Conservation (phyloP, 2,113 vertebrate species). For the Nettapus auritus region DNA sequence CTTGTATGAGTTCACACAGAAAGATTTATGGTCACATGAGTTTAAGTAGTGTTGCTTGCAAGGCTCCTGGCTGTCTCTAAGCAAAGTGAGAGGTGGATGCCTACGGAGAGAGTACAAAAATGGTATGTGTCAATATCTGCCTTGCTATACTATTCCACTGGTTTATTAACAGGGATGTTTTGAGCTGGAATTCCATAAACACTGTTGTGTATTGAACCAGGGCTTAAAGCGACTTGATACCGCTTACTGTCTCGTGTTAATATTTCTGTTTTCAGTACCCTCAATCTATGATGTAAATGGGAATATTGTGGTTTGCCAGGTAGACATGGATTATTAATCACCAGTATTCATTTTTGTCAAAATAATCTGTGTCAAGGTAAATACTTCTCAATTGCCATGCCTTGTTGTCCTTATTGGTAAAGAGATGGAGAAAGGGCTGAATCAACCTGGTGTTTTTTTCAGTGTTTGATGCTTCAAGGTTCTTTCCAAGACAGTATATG, state of each 20-base stretch:
- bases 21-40: background rate
- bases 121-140: background rate
- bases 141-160: background rate
- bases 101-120: background rate
- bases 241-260: background rate
- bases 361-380: background rate
- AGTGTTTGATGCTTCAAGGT: background rate
- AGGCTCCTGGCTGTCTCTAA: background rate
- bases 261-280: background rate
- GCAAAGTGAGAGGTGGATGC: conserved; percentile 17
- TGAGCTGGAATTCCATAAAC: background rate
- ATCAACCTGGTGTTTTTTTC: background rate
- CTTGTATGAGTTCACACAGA: conserved; percentile 1
- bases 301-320: background rate
- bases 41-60: background rate
- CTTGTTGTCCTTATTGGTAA: background rate
- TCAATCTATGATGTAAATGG: background rate
- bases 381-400: background rate
- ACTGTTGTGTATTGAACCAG: background rate
- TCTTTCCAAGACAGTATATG: background rate
- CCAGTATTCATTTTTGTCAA: background rate
- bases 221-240: background rate
- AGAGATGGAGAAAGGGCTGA: background rate
- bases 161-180: background rate
- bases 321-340: background rate